phyloP scores from a whole-genome alignment of 1,140 invertebrate genomes.

The Onthophagus taurus region DNA sequence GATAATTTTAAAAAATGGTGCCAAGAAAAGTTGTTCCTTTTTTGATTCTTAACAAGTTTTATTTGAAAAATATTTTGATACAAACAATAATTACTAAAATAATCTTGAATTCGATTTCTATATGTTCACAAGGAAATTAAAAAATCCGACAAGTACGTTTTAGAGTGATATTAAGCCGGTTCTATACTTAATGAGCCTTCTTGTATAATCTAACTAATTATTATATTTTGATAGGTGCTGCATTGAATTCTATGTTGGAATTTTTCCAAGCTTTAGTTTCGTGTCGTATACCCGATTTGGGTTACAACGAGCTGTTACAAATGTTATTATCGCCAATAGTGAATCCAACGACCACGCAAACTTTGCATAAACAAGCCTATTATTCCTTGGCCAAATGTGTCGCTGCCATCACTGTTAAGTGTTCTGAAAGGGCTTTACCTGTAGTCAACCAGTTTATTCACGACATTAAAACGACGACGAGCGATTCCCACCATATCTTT shows the following conservation, averaged over 20 bases:
- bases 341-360: constrained; percentile 15
- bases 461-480: constrained; percentile 64
- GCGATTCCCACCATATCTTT: constrained; percentile 83
- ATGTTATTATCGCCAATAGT: constrained; percentile 46
- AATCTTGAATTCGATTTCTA: too few relatives aligned
- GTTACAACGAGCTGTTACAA: constrained; percentile 68
- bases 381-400: constrained; percentile 93
- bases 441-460: constrained; percentile 79
- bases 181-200: too few relatives aligned
- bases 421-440: constrained; percentile 59
- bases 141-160: not conserved
- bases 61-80: too few relatives aligned
- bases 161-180: too few relatives aligned
- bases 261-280: constrained; percentile 84
- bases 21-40: too few relatives aligned
- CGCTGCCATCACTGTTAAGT: constrained; percentile 78
- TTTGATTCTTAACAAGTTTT: too few relatives aligned
- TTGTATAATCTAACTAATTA: not conserved
- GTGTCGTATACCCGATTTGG: constrained; percentile 67
- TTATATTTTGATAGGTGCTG: constrained; percentile 60
- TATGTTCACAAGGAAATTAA: not conserved
- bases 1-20: too few relatives aligned
- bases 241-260: constrained; percentile 80
- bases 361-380: constrained; percentile 68
- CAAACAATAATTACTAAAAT: too few relatives aligned